Conservation (phyloP, 2,888 invertebrate genomes). For the Crioceris asparagi region DNA sequence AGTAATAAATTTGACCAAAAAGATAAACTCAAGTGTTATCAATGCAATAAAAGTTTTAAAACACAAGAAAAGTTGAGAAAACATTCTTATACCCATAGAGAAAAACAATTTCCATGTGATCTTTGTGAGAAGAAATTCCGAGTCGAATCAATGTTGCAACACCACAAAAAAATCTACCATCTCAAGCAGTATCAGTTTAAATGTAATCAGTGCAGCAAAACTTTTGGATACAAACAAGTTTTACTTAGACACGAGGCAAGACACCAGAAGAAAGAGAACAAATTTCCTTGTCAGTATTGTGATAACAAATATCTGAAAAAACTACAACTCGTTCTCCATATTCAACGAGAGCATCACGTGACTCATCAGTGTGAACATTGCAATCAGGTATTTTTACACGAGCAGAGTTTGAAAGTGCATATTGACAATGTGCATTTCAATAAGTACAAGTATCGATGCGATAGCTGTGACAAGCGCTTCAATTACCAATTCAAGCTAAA, state of each 20-base stretch:
- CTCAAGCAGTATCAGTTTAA: conserved; percentile 19
- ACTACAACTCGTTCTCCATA: no score
- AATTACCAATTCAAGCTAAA: not conserved
- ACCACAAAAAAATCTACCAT: conserved; percentile 10
- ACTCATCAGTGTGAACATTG: no score
- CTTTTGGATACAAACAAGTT: conserved; percentile 17
- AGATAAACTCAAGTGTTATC: not conserved
- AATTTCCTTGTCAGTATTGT: no score
- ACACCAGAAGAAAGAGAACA: no score
- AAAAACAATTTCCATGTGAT: conserved; percentile 36
- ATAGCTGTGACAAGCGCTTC: conserved; percentile 5
- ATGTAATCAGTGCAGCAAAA: conserved; percentile 20
- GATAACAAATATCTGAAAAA: no score
- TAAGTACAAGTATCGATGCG: conserved; percentile 29
- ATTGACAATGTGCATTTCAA: conserved; percentile 32
- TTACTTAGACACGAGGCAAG: conserved; percentile 20
- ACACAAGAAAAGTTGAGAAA: not conserved
- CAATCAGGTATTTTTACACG: conserved; percentile 18
- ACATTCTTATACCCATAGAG: conserved; percentile 13
- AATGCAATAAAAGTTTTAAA: not conserved
- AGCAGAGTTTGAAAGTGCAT: conserved; percentile 18
- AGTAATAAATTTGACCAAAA: no score
- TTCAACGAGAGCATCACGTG: no score
- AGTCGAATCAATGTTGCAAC: conserved; percentile 12
- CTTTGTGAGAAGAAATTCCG: conserved; percentile 13